Evolutionary conservation across 2,113 vertebrate genomes (phyloP).

Genomic region (Silurus glanis): DNA sequence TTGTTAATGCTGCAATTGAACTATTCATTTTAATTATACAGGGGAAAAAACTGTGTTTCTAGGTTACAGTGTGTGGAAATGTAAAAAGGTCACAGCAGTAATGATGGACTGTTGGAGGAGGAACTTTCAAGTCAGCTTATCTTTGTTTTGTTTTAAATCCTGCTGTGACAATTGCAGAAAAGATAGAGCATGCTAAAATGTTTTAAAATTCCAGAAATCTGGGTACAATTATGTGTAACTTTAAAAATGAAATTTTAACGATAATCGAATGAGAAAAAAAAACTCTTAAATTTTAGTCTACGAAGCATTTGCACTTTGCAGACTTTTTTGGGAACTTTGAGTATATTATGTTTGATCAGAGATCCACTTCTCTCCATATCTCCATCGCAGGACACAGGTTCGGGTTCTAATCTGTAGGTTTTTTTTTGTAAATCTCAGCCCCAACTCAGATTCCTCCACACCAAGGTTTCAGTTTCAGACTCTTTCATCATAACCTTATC

Average conservation of each 20-base stretch:
- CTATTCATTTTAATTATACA: not conserved
- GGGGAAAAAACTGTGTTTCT: not conserved
- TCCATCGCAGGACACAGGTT: not conserved
- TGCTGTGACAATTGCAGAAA: not conserved
- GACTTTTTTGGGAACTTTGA: not conserved
- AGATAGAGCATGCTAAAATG: not conserved
- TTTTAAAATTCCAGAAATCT: not conserved
- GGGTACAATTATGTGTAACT: not conserved
- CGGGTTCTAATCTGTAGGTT: slow-evolving; percentile 4
- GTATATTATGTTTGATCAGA: not conserved
- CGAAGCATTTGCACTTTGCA: not conserved
- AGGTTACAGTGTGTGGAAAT: not conserved
- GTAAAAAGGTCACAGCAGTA: not conserved
- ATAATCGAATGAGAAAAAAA: not conserved
- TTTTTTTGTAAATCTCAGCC: slow-evolving; percentile 14
- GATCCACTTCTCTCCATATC: not conserved
- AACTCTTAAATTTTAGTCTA: too few species aligned
- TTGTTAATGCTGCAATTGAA: not conserved
- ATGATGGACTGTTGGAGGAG: not conserved
- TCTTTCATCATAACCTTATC: slow-evolving; percentile 67
- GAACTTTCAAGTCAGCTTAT: not conserved
- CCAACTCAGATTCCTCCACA: slow-evolving; percentile 33
- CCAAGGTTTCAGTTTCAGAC: slow-evolving; percentile 56
- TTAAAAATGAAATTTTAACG: not conserved
- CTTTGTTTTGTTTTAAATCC: not conserved